Conservation (phyloP, 2,113 vertebrate genomes). For the Dasyornis broadbenti region DNA sequence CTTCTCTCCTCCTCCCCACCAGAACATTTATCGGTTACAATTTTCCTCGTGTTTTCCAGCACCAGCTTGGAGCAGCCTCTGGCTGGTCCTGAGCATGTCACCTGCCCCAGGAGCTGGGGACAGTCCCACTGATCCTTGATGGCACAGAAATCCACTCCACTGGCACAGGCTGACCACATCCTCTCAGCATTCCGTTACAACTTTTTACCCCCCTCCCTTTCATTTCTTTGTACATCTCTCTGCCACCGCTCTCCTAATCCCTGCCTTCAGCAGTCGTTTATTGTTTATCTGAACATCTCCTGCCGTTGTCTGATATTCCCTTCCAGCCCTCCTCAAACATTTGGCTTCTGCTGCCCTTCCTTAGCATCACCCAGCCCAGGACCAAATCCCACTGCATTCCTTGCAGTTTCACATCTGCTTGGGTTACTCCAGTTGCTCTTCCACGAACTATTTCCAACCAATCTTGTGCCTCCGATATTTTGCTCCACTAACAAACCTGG, state of each 20-base stretch:
- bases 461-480: not conserved
- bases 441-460: not conserved
- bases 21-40: not conserved
- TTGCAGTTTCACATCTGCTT: not conserved
- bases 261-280: not conserved
- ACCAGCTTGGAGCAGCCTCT: not conserved
- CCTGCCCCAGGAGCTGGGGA: not conserved
- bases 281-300: not conserved
- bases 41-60: not conserved
- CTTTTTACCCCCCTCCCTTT: not conserved
- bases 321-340: not conserved
- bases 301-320: not conserved
- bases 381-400: not conserved
- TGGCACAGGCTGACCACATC: not conserved
- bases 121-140: not conserved
- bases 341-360: not conserved
- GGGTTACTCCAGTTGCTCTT: not conserved
- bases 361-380: not conserved
- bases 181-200: not conserved
- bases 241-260: slow-evolving; percentile 14
- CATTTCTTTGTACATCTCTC: not conserved
- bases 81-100: rapidly evolving
- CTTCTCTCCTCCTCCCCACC: not conserved
- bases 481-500: not conserved
- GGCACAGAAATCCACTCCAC: not conserved